Conservation (phyloP, 2,797 vertebrate species). For the Pseudomugil tenellus region DNA sequence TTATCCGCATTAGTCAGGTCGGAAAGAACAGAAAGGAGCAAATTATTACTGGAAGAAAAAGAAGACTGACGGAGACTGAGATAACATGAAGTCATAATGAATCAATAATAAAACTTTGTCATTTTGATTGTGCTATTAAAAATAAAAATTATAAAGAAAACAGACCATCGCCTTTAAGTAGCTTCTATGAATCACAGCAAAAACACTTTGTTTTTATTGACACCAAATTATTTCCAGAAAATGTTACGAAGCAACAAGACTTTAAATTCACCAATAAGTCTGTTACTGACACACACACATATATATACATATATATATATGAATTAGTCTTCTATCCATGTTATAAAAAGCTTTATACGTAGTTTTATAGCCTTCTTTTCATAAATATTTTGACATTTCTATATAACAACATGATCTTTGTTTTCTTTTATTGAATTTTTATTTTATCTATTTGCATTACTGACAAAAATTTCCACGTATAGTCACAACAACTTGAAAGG, state of each 20-base stretch:
- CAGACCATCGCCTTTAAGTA: not conserved
- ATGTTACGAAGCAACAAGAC: not conserved
- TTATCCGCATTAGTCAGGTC: slow-evolving; percentile 29
- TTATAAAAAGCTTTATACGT: not conserved
- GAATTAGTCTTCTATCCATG: not conserved
- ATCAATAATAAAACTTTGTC: not conserved
- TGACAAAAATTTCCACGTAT: too few species aligned
- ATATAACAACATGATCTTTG: too few species aligned
- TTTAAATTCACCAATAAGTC: not conserved
- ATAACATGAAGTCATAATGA: not conserved
- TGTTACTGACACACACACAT: not conserved
- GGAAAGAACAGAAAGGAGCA: slow-evolving; percentile 1
- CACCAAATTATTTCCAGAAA: not conserved
- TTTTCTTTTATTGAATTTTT: too few species aligned
- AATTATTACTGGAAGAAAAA: slow-evolving; percentile 7
- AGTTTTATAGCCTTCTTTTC: not conserved
- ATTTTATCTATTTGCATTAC: too few species aligned
- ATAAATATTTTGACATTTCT: too few species aligned
- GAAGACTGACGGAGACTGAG: not conserved
- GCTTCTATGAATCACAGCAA: not conserved
- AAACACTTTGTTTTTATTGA: not conserved
- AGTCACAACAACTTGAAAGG: too few species aligned
- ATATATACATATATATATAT: not conserved
- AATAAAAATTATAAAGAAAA: not conserved
- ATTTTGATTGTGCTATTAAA: not conserved